Conservation (phyloP, 1,140 invertebrate genomes). For the Drosophila seguyi region DNA sequence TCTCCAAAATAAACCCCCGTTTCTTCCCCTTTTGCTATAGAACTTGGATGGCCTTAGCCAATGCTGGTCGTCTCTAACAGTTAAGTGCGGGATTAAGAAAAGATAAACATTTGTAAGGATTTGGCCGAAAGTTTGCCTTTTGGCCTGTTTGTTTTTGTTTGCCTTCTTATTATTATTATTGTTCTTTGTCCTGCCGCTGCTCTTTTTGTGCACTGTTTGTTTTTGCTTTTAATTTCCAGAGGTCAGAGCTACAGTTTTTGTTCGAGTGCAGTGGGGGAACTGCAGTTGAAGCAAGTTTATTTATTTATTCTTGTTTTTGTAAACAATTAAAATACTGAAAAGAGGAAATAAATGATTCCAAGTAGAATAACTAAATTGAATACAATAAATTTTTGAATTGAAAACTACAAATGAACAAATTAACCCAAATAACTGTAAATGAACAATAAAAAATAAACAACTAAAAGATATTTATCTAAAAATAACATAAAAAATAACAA, state of each 20-base stretch:
- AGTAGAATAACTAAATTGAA: neutral
- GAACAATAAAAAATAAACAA: neutral
- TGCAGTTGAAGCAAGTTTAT: slow-evolving; percentile 22
- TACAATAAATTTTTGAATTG: too few species aligned
- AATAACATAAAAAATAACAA: neutral
- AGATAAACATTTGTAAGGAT: slow-evolving; percentile 85
- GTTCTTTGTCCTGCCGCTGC: slow-evolving; percentile 34
- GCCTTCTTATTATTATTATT: slow-evolving; percentile 70
- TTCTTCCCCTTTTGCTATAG: too few species aligned
- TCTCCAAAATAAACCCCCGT: slow-evolving; percentile 9
- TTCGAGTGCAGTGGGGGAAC: slow-evolving; percentile 25
- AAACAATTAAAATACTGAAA: neutral
- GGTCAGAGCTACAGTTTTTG: slow-evolving; percentile 19
- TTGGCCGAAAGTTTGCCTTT: slow-evolving; percentile 81
- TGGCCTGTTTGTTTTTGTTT: slow-evolving; percentile 76
- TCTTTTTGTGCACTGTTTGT: slow-evolving; percentile 29
- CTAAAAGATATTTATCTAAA: neutral
- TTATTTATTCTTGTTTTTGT: neutral
- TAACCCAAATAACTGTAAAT: neutral
- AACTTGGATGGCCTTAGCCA: slow-evolving; percentile 41
- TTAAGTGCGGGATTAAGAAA: slow-evolving; percentile 85
- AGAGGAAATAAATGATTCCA: neutral
- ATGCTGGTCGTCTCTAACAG: slow-evolving; percentile 71
- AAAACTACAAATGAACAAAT: neutral
- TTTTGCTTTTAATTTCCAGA: slow-evolving; percentile 18